Percentiles rank a stretch among this genome's conserved stretches.
Evolutionary conservation across 2,797 vertebrate species (phyloP).

Genomic region (Ctenochaetus hawaiiensis): DNA sequence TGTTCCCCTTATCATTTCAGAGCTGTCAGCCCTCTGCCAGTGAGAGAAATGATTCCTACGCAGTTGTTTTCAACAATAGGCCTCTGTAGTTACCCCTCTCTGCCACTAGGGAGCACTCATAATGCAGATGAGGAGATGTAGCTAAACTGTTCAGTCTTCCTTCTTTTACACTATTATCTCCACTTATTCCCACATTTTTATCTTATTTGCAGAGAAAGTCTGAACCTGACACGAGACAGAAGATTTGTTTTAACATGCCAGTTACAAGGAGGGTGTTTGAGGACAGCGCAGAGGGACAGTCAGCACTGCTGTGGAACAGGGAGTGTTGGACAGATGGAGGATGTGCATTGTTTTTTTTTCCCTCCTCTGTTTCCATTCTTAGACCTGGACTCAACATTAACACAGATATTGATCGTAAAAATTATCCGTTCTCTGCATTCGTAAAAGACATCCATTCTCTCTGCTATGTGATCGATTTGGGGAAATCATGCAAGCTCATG

Average conservation of each 20-base stretch:
- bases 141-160: neutral
- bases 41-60: conserved; percentile 38
- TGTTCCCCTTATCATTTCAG: conserved; percentile 53
- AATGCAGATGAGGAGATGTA: conserved; percentile 48
- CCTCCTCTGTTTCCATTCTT: conserved; percentile 27
- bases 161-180: conserved; percentile 16
- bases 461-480: conserved; percentile 46
- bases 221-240: conserved; percentile 15
- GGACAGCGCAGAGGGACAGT: neutral
- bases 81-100: conserved; percentile 21
- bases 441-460: conserved; percentile 30
- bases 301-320: conserved; percentile 6
- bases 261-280: conserved; percentile 21
- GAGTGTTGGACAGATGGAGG: conserved; percentile 11
- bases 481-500: conserved; percentile 66
- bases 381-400: conserved; percentile 55
- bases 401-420: conserved; percentile 51
- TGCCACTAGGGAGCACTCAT: conserved; percentile 78
- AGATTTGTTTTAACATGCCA: conserved; percentile 25
- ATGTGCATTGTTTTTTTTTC: conserved; percentile 3
- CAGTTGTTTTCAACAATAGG: conserved; percentile 1
- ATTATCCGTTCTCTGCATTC: conserved; percentile 53
- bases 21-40: conserved; percentile 45
- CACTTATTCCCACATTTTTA: conserved; percentile 19
- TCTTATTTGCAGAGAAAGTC: conserved; percentile 32